Conservation (phyloP, 2,888 invertebrate species). For the Andrena bicolor region DNA sequence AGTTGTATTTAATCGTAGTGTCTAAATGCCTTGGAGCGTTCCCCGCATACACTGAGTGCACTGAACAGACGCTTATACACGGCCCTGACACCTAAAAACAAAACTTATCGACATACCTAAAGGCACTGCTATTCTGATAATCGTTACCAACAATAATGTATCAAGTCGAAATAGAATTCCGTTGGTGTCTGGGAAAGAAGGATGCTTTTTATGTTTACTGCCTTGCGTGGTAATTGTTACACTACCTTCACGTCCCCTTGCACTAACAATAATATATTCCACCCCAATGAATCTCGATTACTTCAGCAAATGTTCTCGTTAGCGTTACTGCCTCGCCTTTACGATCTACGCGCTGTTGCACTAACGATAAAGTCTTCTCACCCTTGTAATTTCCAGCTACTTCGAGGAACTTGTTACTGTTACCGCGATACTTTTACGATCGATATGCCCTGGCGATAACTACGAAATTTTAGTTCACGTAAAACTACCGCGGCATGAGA, state of each 20-base stretch:
- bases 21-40: too few species aligned
- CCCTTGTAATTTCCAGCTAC: slow-evolving; percentile 46
- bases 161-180: too few species aligned
- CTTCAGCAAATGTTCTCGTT: slow-evolving; percentile 41
- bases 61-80: too few species aligned
- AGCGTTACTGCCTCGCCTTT: slow-evolving; percentile 36
- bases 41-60: too few species aligned
- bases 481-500: not conserved
- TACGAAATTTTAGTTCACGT: slow-evolving; percentile 25
- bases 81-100: too few species aligned
- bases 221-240: too few species aligned
- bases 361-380: slow-evolving; percentile 45
- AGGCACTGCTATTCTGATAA: too few species aligned
- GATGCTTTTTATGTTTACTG: too few species aligned
- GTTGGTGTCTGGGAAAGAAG: too few species aligned
- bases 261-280: slow-evolving; percentile 11
- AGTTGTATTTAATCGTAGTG: too few species aligned
- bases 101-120: too few species aligned
- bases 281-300: slow-evolving; percentile 40
- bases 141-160: too few species aligned
- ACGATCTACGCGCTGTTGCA: slow-evolving; percentile 39
- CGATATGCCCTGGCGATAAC: slow-evolving; percentile 24
- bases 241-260: not conserved
- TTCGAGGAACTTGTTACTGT: slow-evolving; percentile 53
- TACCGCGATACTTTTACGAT: slow-evolving; percentile 57